These are phyloP conservation scores for Pogonomyrmex barbatus DNA, from an alignment of 1,140 invertebrate species.

Conservation along the genomic window DNA sequence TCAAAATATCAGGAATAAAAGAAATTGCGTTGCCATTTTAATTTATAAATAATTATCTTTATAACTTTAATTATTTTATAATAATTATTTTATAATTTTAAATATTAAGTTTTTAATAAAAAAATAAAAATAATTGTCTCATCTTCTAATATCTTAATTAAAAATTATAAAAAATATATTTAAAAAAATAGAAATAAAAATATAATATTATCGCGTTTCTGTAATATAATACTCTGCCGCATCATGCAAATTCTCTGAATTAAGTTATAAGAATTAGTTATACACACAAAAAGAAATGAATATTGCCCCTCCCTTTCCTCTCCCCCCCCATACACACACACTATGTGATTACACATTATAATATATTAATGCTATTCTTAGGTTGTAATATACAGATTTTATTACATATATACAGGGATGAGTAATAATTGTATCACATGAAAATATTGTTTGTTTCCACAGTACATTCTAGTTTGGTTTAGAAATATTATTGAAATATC, in stretches of 20 bases:
- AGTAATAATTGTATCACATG: not conserved
- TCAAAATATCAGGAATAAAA: not conserved
- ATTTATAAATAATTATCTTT: not conserved
- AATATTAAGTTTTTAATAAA: not conserved
- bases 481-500: not conserved
- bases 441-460: not conserved
- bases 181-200: slow-evolving; percentile 4
- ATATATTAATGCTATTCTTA: not conserved
- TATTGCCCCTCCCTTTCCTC: not conserved
- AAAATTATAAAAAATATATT: too few species aligned
- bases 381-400: slow-evolving; percentile 25
- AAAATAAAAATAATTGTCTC: not conserved
- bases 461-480: not conserved
- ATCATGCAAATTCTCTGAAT: slow-evolving; percentile 16
- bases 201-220: slow-evolving; percentile 2
- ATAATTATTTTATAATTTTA: not conserved
- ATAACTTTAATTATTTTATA: not conserved
- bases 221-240: not conserved
- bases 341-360: not conserved
- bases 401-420: slow-evolving; percentile 42
- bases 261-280: slow-evolving; percentile 5
- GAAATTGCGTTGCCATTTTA: not conserved
- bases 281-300: not conserved
- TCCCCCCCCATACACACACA: too few species aligned
- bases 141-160: too few species aligned